These are phyloP conservation scores for Mesodorylaimus sp. DNA, from an alignment of 2,888 invertebrate species.

Conservation along the genomic window DNA sequence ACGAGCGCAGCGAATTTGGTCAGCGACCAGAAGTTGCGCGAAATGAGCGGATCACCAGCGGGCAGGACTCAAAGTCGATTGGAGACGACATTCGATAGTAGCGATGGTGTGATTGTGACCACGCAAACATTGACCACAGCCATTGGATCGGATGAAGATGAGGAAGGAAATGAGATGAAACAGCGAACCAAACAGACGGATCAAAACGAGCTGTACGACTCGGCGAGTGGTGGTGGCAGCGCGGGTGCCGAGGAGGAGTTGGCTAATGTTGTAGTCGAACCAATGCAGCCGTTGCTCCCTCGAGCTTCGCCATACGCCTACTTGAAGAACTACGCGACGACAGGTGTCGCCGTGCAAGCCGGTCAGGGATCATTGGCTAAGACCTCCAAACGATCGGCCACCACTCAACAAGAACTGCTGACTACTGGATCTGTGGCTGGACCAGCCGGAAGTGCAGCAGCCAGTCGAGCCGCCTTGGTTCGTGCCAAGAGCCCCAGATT, in stretches of 20 bases:
- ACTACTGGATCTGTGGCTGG: slow-evolving; percentile 13
- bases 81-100: slow-evolving; percentile 19
- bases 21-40: too few species aligned
- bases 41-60: slow-evolving; percentile 3
- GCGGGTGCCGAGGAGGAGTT: slow-evolving; percentile 18
- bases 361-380: background rate
- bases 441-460: slow-evolving; percentile 10
- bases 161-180: too few species aligned
- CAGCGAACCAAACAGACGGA: too few species aligned
- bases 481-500: slow-evolving; percentile 2
- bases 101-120: slow-evolving; percentile 11
- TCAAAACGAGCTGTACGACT: too few species aligned
- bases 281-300: slow-evolving; percentile 61
- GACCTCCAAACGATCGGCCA: slow-evolving; percentile 6
- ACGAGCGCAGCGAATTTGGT: too few species aligned
- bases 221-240: too few species aligned
- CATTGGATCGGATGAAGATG: slow-evolving; percentile 7
- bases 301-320: slow-evolving; percentile 29
- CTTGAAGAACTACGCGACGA: slow-evolving; percentile 16
- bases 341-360: too few species aligned
- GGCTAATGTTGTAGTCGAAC: slow-evolving; percentile 47
- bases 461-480: background rate
- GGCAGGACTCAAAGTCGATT: slow-evolving; percentile 15
- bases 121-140: slow-evolving; percentile 14
- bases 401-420: slow-evolving; percentile 13